Base-by-base conservation (phyloP, 2,888 invertebrate species). In the Drosophila mulleri region DNA sequence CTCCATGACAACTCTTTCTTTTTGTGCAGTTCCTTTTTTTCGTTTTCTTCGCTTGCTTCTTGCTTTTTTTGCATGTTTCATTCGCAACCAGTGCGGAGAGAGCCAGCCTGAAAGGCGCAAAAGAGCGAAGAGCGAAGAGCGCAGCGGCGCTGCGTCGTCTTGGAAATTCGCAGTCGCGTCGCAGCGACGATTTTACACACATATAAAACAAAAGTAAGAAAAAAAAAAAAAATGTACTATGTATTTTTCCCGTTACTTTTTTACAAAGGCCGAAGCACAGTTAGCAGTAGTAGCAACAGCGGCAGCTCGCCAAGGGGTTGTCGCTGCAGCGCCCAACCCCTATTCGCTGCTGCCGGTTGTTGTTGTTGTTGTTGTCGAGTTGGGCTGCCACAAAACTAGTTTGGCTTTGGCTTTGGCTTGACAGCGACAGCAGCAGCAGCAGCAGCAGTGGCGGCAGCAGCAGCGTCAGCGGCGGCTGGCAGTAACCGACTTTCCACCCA, bases 401-500 rank as follows among this genome's bases (percentile, higher is more conserved):
- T 85, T 83, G 85, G 83, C 84, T 84, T 83, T 88, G 83, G 88
- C 74, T 88, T 67, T 64, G 50, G 65, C 35, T 83, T 83, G 85
- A 76, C 79, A 67, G 79, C 78, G 45, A 20, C 73, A 52, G 60
- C 54, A 20, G 20, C 41, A 32, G 18, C n/a, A 7, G 59, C 29
- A 14, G 45, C 52, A n/a, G 11, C 52, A 14, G 32, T 7, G 1
- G 6, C 47, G 11, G 20, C 23, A 4, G 20, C 35, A 2, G 37
- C 37, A 16, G 14, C 53, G 18, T 8, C 53, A 44, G 8, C 53
- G n/a, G 18, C 44, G 72, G 61, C 72, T 39, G 62, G 48, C 66
- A 48, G 67, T 72, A 82, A 88, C 83, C 88, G 67, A 85, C 80
- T 88, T 83, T 83, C 83, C 88, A 83, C 87, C 88, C 83, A 83